Conservation (phyloP, 2,888 invertebrate species). For the Aricia artaxerxes region DNA sequence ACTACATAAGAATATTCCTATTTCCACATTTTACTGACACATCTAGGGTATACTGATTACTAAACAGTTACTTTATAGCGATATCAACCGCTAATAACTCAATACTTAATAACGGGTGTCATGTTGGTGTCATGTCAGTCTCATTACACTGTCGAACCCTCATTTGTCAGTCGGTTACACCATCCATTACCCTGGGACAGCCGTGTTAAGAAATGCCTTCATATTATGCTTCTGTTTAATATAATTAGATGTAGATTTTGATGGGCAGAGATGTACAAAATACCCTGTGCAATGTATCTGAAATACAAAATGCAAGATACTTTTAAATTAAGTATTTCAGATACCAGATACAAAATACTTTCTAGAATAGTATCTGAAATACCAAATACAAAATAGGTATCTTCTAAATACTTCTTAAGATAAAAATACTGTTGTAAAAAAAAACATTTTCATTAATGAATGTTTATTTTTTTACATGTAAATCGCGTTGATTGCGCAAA, state of each 20-base stretch:
- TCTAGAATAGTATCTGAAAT: too few relatives aligned
- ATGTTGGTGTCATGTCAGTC: not conserved
- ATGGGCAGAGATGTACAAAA: not conserved
- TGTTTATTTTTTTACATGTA: too few relatives aligned
- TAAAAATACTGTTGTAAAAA: too few relatives aligned
- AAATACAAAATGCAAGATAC: too few relatives aligned
- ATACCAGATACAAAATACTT: too few relatives aligned
- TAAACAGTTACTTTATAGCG: not conserved
- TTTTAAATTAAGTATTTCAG: too few relatives aligned
- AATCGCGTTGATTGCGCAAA: too few relatives aligned
- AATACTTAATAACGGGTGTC: not conserved
- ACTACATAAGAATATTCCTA: not conserved
- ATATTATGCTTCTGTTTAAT: not conserved
- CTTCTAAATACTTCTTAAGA: too few relatives aligned
- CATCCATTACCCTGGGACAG: not conserved
- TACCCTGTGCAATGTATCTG: too few relatives aligned
- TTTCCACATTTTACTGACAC: not conserved
- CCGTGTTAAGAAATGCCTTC: not conserved
- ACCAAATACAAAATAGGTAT: too few relatives aligned
- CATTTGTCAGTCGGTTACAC: slow-evolving; percentile 30
- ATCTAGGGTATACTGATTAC: not conserved
- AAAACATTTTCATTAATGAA: too few relatives aligned
- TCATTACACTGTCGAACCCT: not conserved
- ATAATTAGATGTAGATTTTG: not conserved
- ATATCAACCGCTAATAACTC: slow-evolving; percentile 3